Evolutionary conservation across 2,113 vertebrate genomes (phyloP), one percentile per base, ranked within the genome.

Genomic region (Vireo altiloquus): DNA sequence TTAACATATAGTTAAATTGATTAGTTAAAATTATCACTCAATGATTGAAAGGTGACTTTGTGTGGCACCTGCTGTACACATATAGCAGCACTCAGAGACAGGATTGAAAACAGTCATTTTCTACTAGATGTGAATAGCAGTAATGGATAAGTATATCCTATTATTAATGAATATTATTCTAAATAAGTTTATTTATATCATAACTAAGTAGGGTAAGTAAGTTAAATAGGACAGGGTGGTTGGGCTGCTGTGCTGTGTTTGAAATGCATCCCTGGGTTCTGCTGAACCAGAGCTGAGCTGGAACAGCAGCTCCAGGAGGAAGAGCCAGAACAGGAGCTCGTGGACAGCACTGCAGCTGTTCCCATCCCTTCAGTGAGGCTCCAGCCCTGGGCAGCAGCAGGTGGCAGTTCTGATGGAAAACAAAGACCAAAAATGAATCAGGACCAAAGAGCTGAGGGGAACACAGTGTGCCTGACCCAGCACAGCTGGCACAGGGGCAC

Each of bases 101-200:
- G 17, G 31, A 28, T 0, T 35, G 39, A 39, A 61, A 2, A 35
- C 0, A 56, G 2, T 11, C 0, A 6, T 44, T 40, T 47, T 53
- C 61, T 65, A 5, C 30, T 22, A 2, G 1, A 23, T 0, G 1
- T 13, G 39, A 31, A 15, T 4, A 9, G 35, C n/a, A 82, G 4
- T 31, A 42, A 56, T 13, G 10, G 10, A 7, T 52, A 57, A 57
- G 8, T 17, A n/a, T 24, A 13, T 24, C 18, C 31, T 57, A 65
- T 23, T 33, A n/a, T 18, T n/a, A 59, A 46, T 33, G 5, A 72
- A 16, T 39, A 27, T 49, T 1, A 35, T 39, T n/a, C 33, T 35
- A 49, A 64, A 6, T 21, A 71, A 56, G 13, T 52, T 49, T 68
- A 35, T 42, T 69, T 33, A 27, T 40, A 13, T 35, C 69, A 27